A percentile compares a stretch with the other conserved stretches of the same genome.
phyloP scores from a whole-genome alignment of 2,113 vertebrate species.

The Dasyornis broadbenti region DNA sequence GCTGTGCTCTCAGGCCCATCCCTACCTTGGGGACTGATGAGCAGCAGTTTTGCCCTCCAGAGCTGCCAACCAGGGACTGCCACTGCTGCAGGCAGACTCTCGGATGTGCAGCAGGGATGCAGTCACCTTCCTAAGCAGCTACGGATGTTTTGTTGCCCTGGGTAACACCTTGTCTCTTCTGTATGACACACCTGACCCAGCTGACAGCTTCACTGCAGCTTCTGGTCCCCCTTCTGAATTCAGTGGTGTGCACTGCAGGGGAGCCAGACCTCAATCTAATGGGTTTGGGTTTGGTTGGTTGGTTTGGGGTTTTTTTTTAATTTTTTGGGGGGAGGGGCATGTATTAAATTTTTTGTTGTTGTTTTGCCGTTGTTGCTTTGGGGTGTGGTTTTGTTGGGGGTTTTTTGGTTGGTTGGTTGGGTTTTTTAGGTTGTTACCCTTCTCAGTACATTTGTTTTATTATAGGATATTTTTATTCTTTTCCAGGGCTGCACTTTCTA shows the following conservation, averaged over 20 bases:
- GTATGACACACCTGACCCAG: not conserved
- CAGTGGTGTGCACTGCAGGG: not conserved
- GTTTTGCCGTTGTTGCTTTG: not conserved
- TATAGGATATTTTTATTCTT: not conserved
- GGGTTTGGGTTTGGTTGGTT: not conserved
- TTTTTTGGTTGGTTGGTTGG: not conserved
- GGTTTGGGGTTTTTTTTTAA: not conserved
- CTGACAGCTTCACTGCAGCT: not conserved
- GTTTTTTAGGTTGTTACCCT: not conserved
- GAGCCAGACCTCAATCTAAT: not conserved
- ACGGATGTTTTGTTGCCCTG: not conserved
- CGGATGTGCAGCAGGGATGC: not conserved
- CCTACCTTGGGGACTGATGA: not conserved
- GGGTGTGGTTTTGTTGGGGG: not conserved
- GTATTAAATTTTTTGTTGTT: not conserved
- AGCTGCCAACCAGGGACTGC: not conserved
- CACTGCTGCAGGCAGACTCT: not conserved
- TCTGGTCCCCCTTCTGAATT: not conserved
- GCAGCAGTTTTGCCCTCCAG: not conserved
- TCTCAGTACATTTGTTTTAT: not conserved
- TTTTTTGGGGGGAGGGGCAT: accelerated
- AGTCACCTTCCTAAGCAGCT: not conserved
- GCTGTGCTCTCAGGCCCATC: not conserved
- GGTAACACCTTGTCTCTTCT: not conserved
- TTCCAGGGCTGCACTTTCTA: not conserved